A percentile compares a stretch with the other conserved stretches of the same genome.
phyloP scores from a whole-genome alignment of 37 sponge, comb jelly and placozoan species.

The Corticium candelabrum region DNA sequence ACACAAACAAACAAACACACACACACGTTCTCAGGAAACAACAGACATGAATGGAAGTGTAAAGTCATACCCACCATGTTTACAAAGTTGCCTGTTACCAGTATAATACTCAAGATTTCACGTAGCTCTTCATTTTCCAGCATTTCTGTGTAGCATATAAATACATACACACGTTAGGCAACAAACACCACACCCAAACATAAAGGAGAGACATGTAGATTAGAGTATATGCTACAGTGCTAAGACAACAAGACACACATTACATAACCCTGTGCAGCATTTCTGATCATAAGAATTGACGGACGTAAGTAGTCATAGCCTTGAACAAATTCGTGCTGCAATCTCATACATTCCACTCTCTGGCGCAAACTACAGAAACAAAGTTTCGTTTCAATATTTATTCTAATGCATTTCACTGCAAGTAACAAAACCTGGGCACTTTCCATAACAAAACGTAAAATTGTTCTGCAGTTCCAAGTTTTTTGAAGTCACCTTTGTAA shows the following conservation, averaged over 20 bases:
- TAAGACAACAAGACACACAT: no score
- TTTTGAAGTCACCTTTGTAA: conserved; percentile 38
- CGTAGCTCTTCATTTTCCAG: conserved; percentile 18
- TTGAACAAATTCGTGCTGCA: background rate
- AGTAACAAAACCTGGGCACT: no score
- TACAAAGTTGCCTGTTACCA: conserved; percentile 65
- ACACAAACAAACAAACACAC: no score
- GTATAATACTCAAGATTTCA: conserved; percentile 38
- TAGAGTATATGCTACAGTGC: no score
- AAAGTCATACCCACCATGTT: conserved; percentile 51
- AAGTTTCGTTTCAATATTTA: no score
- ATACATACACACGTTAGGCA: no score
- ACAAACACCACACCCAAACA: no score
- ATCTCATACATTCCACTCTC: background rate
- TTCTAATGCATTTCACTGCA: no score
- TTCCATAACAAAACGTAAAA: conserved; percentile 45
- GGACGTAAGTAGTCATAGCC: background rate
- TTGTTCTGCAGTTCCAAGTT: conserved; percentile 58
- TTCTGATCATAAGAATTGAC: background rate
- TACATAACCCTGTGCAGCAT: background rate
- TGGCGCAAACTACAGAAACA: no score
- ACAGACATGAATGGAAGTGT: no score
- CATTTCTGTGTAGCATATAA: conserved; percentile 39
- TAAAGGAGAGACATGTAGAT: no score
- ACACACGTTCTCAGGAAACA: no score